These are phyloP conservation scores for Oophaga pumilio DNA, from an alignment of 2,113 vertebrate genomes.

Conservation along the genomic window DNA sequence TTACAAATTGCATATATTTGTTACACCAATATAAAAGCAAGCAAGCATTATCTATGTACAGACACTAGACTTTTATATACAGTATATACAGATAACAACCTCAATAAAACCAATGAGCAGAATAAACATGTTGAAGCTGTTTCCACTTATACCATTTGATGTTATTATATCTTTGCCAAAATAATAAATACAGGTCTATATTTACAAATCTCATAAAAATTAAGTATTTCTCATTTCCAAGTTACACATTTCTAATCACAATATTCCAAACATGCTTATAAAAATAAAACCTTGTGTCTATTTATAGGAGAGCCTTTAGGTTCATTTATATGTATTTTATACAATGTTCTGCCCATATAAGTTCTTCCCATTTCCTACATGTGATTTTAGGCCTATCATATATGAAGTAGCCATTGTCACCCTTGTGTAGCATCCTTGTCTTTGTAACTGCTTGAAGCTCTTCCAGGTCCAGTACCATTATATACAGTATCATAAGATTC, in stretches of 20 bases:
- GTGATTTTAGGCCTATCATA: background rate
- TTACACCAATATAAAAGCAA: conserved; percentile 76
- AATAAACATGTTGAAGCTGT: conserved; percentile 71
- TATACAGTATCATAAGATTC: background rate
- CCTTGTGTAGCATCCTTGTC: background rate
- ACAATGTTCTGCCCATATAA: conserved; percentile 41
- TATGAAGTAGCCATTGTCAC: background rate
- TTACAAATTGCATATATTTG: conserved; percentile 75
- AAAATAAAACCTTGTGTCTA: conserved; percentile 75
- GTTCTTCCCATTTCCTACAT: background rate
- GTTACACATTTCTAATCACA: conserved; percentile 78
- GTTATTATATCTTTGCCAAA: conserved; percentile 71
- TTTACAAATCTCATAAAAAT: conserved; percentile 79
- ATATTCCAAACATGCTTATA: conserved; percentile 77
- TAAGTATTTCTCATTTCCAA: conserved; percentile 74
- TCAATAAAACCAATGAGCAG: conserved; percentile 67
- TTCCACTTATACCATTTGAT: conserved; percentile 70
- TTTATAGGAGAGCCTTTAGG: conserved; percentile 66
- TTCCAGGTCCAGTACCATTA: background rate
- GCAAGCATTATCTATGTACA: conserved; percentile 78
- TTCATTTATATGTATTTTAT: conserved; percentile 66
- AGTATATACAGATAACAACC: conserved; percentile 75
- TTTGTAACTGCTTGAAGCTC: background rate
- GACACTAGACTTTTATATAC: conserved; percentile 77
- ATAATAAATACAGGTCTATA: conserved; percentile 86